Base-by-base conservation (phyloP, 2,797 vertebrate genomes). In the Danio kyathit region DNA sequence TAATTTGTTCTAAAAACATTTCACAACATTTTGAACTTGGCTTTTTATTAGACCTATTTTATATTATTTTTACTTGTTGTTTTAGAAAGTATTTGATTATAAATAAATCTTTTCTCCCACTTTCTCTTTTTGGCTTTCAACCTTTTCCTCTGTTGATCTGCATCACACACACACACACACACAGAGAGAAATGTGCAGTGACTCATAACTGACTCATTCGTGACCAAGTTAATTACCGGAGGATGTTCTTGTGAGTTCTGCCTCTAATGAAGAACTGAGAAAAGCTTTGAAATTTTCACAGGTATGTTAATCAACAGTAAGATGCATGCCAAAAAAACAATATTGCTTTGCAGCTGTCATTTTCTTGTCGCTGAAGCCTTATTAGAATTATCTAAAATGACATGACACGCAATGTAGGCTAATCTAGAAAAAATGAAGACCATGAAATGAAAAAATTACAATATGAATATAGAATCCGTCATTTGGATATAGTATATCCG, bases 141-240 rank as follows among this genome's bases (percentile, higher is more conserved):
- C 43, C 49, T 66, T 56, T 72, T 46, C n/a, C 19, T 48, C 48
- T 66, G 43, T 49, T 70, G n/a, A 40, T 57, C 43, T 61, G n/a
- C 43, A 40, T 59, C 38, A 16, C 67, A n/a, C 29, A n/a, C 38
- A n/a, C n/a, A n/a, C 29, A 29, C 29, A 3, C 38, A 16, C 67
- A 17, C 40, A 41, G 19, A 59, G 12, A 69, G 7, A 17, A 17
- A 43, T 46, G 12, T 29, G 56, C 21, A 4, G 21, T 80, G 82
- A 75, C 5, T 83, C 77, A 83, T 72, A 51, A 19, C 7, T 81
- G 82, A 81, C 17, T 79, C 69, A 67, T 51, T 73, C 17, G 17
- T 73, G 66, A 46, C 12, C 44, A 59, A 9, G 60, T 84, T 79
- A 65, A 76, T 80, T 80, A 76, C 51, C 21, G 65, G 51, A 64